Evolutionary conservation across 2,797 vertebrate genomes (phyloP), one percentile per base, ranked within the genome.

Genomic region (Helicolenus hilgendorfi): DNA sequence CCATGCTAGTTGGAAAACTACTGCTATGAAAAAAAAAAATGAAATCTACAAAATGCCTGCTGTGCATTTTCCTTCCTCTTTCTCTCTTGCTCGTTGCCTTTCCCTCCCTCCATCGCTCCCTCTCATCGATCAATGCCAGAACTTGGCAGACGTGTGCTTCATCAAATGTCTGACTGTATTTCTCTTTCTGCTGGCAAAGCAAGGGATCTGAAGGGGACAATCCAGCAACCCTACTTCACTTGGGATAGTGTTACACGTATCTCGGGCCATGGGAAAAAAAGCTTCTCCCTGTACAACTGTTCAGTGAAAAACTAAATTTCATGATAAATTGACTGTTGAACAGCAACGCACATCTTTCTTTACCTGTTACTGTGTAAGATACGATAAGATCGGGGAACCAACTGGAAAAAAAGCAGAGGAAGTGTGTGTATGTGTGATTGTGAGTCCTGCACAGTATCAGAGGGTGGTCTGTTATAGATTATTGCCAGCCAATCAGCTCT

Each of bases 51-150:
- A 93, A 94, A 82, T 60, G 92, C 88, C 67, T 69, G 72, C 85
- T 78, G 9, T 56, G 89, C 95, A 89, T 79, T 94, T 95, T 88
- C 29, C 55, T 36, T 79, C 78, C 62, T n/a, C 70, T 72, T 83
- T 75, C 86, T 72, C 72, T 72, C 72, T 45, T 65, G 64, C 84
- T 81, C 71, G 35, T 69, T 72, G 79, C 84, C 82, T 83, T 67
- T 77, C 75, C 29, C 86, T 86, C 71, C 76, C 74, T 88, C 86
- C 31, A 4, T 82, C 24, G 15, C 85, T 63, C 10, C 58, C 80
- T 62, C 91, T 86, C 95, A 97, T 97, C 94, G 62, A 97, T 97
- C 97, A 97, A 74, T 95, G 97, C 93, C 96, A 96, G 38, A 89
- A 83, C 87, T 24, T 75, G 72, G 88, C 83, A 83, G 93, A 91